Percentiles rank a stretch among this genome's conserved stretches.
Conservation (phyloP, 2,113 vertebrate species). For the Pluvianellus socialis region DNA sequence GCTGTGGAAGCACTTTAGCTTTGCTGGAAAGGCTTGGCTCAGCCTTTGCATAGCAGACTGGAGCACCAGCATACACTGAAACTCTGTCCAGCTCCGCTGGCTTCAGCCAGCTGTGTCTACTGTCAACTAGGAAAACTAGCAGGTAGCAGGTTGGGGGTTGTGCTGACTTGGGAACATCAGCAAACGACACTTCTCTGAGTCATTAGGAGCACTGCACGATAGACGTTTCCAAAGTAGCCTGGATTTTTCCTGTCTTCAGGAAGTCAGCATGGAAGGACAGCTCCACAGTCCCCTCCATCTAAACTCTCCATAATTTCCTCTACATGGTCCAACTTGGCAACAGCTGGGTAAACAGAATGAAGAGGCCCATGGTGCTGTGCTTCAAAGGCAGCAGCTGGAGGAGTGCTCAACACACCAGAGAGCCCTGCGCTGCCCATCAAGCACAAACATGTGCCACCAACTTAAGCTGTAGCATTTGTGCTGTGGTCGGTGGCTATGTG, state of each 20-base stretch:
- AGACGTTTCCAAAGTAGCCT: neutral
- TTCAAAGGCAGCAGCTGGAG: neutral
- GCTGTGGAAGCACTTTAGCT: neutral
- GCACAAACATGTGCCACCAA: neutral
- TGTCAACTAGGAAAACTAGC: neutral
- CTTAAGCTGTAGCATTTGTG: neutral
- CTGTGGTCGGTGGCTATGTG: neutral
- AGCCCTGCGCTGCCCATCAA: neutral
- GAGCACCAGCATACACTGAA: neutral
- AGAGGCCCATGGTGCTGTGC: neutral
- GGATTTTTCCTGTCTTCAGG: neutral
- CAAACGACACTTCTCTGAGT: neutral
- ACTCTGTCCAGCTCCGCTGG: neutral
- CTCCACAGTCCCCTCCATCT: neutral
- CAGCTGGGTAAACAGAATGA: neutral
- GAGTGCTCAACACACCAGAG: neutral
- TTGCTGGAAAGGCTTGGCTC: neutral
- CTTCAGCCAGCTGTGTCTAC: neutral
- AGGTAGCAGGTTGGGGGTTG: neutral
- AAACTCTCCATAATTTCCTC: neutral
- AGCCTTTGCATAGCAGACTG: neutral
- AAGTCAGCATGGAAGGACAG: neutral
- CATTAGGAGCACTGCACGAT: accelerated
- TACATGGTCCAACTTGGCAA: neutral
- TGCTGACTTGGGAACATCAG: neutral